Evolutionary conservation across 92 coral and sea anemone species (phyloP), one percentile per base, ranked within the genome.

Genomic region (Heliopora coerulea): DNA sequence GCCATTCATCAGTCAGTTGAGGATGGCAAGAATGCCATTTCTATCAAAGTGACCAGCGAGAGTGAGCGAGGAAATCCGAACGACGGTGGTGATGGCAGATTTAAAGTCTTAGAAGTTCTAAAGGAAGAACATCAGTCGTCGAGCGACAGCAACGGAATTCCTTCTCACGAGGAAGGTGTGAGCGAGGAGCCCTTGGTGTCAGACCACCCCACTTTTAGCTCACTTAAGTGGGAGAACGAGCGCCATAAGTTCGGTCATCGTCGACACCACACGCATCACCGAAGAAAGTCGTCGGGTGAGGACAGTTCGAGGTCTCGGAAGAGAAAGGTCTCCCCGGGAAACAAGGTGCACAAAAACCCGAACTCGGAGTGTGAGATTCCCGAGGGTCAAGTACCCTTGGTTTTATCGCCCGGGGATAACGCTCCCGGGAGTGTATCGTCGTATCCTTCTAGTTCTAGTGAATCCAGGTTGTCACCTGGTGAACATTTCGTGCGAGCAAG

Each of bases 101-200:
- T 70, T 24, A 70, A 70, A 35, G 77, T 70, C 14, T 21, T 70
- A 14, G 77, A 70, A 37, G 77, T 70, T 17, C 77, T 70, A 15
- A 70, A 70, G 58, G 77, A 70, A 25, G 77, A 70, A n/a, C 77
- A 70, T 52, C 39, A 30, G 10, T 70, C 77, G 23, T 70, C 77
- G 14, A 70, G 77, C 24, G 77, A 70, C 37, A 54, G 63, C 62
- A 70, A 70, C 35, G 77, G 77, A 10, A 18, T 70, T 0, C 29
- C 77, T 8, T 17, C 49, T 3, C 77, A 70, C 31, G 77, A 54
- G 10, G 77, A 70, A 18, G 63, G 77, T 0, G 49, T 70, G 13
- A 70, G 62, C 62, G 77, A 70, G 50, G 64, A 35, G 19, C 77
- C 77, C 17, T 24, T 70, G 31, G 48, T 70, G 3, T 70, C 39